Evolutionary conservation across 2,888 invertebrate species (phyloP).

Genomic region (Megalurothrips usitatus): DNA sequence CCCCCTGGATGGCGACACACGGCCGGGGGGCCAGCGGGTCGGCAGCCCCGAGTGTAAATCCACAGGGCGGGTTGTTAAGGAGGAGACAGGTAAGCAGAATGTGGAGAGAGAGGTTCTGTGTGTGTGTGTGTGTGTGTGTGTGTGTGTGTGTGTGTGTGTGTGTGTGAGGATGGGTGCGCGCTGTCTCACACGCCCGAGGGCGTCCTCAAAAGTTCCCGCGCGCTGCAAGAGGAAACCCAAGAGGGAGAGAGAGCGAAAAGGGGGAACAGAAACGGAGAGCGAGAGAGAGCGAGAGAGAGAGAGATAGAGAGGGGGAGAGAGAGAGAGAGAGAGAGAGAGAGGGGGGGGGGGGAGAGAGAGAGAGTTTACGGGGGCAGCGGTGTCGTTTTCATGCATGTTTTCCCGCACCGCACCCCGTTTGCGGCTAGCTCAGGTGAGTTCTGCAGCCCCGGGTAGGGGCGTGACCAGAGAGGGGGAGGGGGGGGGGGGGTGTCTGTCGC

Average conservation of each 20-base stretch:
- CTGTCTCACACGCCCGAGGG: not conserved
- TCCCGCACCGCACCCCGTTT: not conserved
- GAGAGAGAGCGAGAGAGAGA: not conserved
- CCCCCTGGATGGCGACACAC: not conserved
- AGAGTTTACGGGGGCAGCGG: not conserved
- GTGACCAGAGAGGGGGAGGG: not conserved
- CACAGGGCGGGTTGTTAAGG: constrained; percentile 6
- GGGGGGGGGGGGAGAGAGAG: not conserved
- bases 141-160: not conserved
- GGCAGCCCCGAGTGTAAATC: not conserved
- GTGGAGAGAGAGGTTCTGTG: too few species aligned
- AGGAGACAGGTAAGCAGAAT: constrained; percentile 16
- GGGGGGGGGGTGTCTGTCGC: not conserved
- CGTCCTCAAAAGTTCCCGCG: constrained; percentile 8
- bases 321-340: not conserved
- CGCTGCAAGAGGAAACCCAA: not conserved
- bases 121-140: not conserved
- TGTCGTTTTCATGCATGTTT: constrained; percentile 12
- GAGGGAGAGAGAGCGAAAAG: not conserved
- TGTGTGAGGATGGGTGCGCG: not conserved
- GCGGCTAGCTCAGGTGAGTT: not conserved
- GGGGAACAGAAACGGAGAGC: not conserved
- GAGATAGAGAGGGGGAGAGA: not conserved
- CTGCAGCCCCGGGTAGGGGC: not conserved
- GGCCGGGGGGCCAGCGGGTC: not conserved